These are phyloP conservation scores for Pomatostomus ruficeps DNA, from an alignment of 2,113 vertebrate genomes.

Conservation along the genomic window DNA sequence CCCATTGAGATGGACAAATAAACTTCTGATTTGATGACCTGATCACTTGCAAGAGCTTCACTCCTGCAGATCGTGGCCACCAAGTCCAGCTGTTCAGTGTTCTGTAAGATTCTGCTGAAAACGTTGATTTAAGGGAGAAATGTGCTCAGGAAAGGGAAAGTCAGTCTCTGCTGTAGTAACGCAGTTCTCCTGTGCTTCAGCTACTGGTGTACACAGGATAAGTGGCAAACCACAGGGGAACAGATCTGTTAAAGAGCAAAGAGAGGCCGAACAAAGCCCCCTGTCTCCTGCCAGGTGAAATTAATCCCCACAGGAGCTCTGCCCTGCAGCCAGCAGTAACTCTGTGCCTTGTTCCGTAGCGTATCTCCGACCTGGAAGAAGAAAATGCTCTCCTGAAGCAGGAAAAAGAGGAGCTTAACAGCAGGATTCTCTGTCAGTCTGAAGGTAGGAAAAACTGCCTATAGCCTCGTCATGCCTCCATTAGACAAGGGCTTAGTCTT, in stretches of 20 bases:
- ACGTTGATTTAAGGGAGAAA: background rate
- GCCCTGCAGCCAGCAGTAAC: background rate
- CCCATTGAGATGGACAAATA: background rate
- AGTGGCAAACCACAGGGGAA: background rate
- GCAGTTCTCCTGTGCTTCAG: background rate
- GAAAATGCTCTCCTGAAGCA: slow-evolving; percentile 87
- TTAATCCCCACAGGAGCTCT: background rate
- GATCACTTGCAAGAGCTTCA: background rate
- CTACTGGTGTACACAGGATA: background rate
- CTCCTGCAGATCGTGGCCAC: rapidly evolving
- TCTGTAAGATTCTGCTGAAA: background rate
- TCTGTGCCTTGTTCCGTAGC: slow-evolving; percentile 56
- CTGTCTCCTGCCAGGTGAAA: background rate
- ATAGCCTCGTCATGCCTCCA: rapidly evolving
- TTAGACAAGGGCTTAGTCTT: background rate
- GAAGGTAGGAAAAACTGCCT: slow-evolving; percentile 71
- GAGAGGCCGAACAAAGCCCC: background rate
- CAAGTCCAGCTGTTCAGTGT: background rate
- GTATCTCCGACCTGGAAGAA: slow-evolving; percentile 83
- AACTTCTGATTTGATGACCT: background rate
- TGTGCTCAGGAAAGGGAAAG: background rate
- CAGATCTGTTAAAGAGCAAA: background rate
- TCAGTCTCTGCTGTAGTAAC: background rate
- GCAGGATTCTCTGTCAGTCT: slow-evolving; percentile 69
- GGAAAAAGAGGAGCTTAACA: slow-evolving; percentile 90